These are phyloP conservation scores for Gorsachius goisagi DNA, from an alignment of 2,113 vertebrate species.

Conservation along the genomic window DNA sequence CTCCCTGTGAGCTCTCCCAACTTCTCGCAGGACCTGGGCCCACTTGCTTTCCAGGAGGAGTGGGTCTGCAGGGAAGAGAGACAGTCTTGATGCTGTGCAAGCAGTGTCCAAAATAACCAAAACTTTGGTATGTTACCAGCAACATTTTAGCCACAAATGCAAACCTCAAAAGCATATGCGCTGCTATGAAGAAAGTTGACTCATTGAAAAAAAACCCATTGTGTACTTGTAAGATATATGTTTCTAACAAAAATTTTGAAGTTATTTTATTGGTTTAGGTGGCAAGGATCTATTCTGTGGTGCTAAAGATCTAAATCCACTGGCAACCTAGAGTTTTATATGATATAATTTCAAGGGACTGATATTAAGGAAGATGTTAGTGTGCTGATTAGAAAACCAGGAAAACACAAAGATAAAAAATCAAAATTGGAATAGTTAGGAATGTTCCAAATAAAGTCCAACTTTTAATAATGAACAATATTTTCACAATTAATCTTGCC, in stretches of 20 bases:
- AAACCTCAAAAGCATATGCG: not conserved
- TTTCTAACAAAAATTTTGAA: not conserved
- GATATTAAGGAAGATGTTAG: not conserved
- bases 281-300: not conserved
- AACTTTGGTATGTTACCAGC: not conserved
- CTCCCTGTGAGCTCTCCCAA: not conserved
- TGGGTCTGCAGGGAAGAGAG: not conserved
- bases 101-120: not conserved
- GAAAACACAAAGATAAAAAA: not conserved
- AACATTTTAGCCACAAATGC: not conserved
- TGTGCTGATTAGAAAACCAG: not conserved
- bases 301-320: not conserved
- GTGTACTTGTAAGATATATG: not conserved
- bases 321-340: not conserved
- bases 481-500: not conserved
- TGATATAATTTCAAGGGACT: not conserved
- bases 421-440: not conserved
- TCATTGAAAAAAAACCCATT: not conserved
- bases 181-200: not conserved
- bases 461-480: not conserved
- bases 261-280: not conserved
- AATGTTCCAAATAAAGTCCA: not conserved
- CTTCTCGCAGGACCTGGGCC: not conserved
- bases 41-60: accelerated
- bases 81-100: not conserved